Conservation (phyloP, 1,140 invertebrate species). For the Drosophila leontia region DNA sequence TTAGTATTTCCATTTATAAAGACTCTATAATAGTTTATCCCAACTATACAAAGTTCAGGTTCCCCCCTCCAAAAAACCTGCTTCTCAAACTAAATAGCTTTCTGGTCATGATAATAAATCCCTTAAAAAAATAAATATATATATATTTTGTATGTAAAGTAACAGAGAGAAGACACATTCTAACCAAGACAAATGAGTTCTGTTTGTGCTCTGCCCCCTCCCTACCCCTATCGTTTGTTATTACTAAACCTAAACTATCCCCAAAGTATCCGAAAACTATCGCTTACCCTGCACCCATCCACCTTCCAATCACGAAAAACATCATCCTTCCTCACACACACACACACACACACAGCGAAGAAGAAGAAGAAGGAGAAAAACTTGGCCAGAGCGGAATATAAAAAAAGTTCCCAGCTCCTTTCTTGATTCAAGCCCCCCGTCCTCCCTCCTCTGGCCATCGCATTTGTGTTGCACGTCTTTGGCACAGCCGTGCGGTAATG, state of each 20-base stretch:
- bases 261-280: conserved; percentile 33
- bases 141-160: conserved; percentile 1
- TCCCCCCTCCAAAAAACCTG: not conserved
- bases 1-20: too few relatives aligned
- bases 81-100: not conserved
- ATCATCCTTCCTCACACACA: not conserved
- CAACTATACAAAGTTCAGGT: not conserved
- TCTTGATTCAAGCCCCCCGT: too few relatives aligned
- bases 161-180: not conserved
- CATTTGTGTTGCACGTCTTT: conserved; percentile 66
- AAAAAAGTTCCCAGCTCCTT: conserved; percentile 22
- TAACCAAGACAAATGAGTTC: conserved; percentile 19
- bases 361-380: conserved; percentile 4
- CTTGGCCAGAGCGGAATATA: conserved; percentile 45
- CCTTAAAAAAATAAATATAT: not conserved
- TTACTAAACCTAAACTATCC: conserved; percentile 11
- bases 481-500: conserved; percentile 63
- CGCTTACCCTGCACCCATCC: not conserved
- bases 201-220: not conserved
- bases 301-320: conserved; percentile 19
- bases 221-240: not conserved
- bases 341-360: not conserved
- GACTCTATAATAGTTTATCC: not conserved
- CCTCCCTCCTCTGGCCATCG: not conserved
- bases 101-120: conserved; percentile 5